Base-by-base conservation (phyloP, 2,113 vertebrate genomes). In the Lanius collurio region DNA sequence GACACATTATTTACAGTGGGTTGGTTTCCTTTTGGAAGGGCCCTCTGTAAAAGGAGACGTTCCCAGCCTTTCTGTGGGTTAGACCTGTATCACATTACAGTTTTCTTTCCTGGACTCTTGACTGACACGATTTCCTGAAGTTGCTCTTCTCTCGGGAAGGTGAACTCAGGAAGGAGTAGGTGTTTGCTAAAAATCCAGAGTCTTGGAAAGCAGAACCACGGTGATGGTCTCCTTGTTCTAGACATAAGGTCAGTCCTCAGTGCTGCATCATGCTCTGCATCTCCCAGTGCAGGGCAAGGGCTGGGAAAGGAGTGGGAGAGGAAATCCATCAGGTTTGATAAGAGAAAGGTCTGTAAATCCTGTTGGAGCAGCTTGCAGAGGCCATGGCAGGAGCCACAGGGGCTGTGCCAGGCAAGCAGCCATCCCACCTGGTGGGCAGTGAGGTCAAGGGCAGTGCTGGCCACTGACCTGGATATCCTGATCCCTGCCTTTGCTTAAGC, bases 301-400 rank as follows among this genome's bases (percentile, higher is more conserved):
- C 79, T 90, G 93, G 88, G 90, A 93, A 93, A 95, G 52, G 79
- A 95, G 91, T 91, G 87, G 94, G 82, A 91, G 85, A 90, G 62
- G 67, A 82, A 94, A 85, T 93, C 42, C 60, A 63, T 47, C 52
- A 53, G 39, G 18, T 83, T 63, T 89, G 85, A 87, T 96, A 93
- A 92, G 85, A 68, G 3, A 95, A 41, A 35, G 65, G n/a, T 87
- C 47, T 60, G 80, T 71, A 93, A 90, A 90, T 90, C 83, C 83
- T 84, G 87, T 39, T 47, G 88, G 88, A 78, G 86, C 83, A 69
- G 85, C 93, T 71, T 65, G 73, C 47, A 74, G 71, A 83, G 93
- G 78, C 84, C n/a, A 7, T 11, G n/a, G 70, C 55, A 57, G n/a
- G 76, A 77, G 31, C 31, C 55, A 35, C 53, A 41, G 78, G 63